phyloP scores from a whole-genome alignment of 2,888 invertebrate genomes.

The Anthophora plumipes region DNA sequence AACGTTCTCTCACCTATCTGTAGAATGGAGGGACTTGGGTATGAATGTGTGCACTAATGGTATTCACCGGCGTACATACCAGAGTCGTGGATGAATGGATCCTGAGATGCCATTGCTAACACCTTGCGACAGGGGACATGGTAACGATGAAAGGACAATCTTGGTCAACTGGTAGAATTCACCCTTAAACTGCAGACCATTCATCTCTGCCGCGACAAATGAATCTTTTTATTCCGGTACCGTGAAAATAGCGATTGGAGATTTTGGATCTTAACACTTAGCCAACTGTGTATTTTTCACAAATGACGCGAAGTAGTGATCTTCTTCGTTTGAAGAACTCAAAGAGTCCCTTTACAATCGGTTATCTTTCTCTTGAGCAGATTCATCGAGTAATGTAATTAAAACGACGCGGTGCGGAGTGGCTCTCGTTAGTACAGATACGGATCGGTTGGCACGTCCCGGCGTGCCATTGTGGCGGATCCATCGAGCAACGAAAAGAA shows the following conservation, averaged over 20 bases:
- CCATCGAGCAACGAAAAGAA: constrained; percentile 44
- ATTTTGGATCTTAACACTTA: too few species aligned
- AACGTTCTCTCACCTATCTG: constrained; percentile 20
- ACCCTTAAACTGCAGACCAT: too few species aligned
- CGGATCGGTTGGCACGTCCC: constrained; percentile 2
- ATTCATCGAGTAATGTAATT: background rate
- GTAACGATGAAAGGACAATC: too few species aligned
- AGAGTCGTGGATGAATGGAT: constrained; percentile 57
- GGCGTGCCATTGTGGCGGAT: constrained; percentile 8
- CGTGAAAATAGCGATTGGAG: too few species aligned
- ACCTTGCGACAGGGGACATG: constrained; percentile 36
- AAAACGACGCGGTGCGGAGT: background rate
- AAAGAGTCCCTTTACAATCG: too few species aligned
- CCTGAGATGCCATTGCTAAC: constrained; percentile 51
- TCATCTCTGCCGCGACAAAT: too few species aligned
- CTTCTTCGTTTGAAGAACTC: too few species aligned
- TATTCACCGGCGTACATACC: constrained; percentile 59
- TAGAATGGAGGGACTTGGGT: background rate
- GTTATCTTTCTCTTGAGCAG: background rate
- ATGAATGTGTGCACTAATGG: constrained; percentile 52
- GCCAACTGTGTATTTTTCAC: too few species aligned
- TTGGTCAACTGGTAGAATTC: too few species aligned
- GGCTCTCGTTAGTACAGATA: background rate
- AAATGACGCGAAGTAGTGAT: too few species aligned
- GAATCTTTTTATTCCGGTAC: too few species aligned